Percentiles rank a stretch among this genome's conserved stretches.
Evolutionary conservation across 2,888 invertebrate genomes (phyloP).

Genomic region (Rhodophaea formosa): DNA sequence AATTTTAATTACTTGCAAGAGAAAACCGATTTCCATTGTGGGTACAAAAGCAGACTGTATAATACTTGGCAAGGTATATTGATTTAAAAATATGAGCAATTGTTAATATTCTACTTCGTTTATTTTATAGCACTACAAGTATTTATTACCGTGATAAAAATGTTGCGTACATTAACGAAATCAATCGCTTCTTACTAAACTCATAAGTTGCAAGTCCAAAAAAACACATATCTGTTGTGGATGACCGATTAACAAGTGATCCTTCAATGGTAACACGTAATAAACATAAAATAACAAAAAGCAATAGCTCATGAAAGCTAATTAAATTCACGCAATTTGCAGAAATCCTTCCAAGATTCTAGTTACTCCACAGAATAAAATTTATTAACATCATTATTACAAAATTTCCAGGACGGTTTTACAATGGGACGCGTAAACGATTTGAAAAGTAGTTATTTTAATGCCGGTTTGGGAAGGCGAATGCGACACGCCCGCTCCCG

Average conservation of each 20-base stretch:
- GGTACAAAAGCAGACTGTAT: constrained; percentile 19
- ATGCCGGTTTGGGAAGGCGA: constrained; percentile 46
- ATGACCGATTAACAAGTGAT: constrained; percentile 9
- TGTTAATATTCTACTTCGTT: too few species aligned
- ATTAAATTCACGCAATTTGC: constrained; percentile 19
- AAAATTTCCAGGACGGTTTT: constrained; percentile 58
- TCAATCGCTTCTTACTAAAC: not conserved
- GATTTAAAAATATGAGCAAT: too few species aligned
- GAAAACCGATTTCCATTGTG: constrained; percentile 34
- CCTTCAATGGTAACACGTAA: constrained; percentile 1
- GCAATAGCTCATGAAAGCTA: constrained; percentile 30
- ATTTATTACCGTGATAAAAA: constrained; percentile 5
- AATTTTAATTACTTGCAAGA: constrained; percentile 48
- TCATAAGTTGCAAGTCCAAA: not conserved
- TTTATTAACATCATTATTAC: constrained; percentile 40
- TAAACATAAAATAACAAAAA: constrained; percentile 26
- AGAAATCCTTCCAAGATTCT: constrained; percentile 37
- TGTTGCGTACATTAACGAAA: not conserved
- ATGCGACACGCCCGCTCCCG: constrained; percentile 46
- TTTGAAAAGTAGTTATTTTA: constrained; percentile 47
- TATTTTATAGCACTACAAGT: not conserved
- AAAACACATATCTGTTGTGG: not conserved
- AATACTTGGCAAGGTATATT: too few species aligned
- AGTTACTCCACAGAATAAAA: constrained; percentile 35
- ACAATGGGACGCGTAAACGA: constrained; percentile 54